Evolutionary conservation across 2,888 invertebrate species (phyloP).

Genomic region (Pseudococcus viburni): DNA sequence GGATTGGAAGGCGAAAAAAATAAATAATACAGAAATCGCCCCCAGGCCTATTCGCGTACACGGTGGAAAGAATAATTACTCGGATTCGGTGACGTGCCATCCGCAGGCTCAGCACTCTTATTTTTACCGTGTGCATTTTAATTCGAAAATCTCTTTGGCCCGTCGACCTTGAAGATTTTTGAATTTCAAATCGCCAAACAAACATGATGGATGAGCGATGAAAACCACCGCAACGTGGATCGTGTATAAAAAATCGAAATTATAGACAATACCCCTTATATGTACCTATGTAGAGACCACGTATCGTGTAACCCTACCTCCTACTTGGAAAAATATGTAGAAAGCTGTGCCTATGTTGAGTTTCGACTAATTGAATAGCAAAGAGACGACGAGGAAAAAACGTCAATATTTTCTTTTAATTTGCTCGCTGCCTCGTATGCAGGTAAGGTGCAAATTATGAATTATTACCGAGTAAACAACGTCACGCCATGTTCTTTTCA

Average conservation of each 20-base stretch:
- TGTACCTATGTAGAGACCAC: background rate
- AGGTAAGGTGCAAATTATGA: background rate
- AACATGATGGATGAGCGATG: conserved; percentile 35
- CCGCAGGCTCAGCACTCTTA: conserved; percentile 14
- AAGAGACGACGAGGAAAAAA: background rate
- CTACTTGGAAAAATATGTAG: conserved; percentile 10
- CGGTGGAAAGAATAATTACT: conserved; percentile 31
- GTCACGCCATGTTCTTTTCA: background rate
- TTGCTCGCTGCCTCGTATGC: background rate
- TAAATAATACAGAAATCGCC: background rate
- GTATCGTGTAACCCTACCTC: background rate
- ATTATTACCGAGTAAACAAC: conserved; percentile 5
- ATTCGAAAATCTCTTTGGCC: conserved; percentile 45
- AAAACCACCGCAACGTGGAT: background rate
- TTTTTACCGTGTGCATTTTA: background rate
- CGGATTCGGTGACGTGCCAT: conserved; percentile 45
- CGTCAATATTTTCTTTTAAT: conserved; percentile 8
- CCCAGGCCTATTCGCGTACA: background rate
- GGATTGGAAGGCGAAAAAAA: background rate
- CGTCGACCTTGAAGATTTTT: conserved; percentile 36
- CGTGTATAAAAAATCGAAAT: background rate
- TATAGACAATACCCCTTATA: background rate
- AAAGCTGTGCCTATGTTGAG: background rate
- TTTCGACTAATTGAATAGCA: background rate
- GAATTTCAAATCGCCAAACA: conserved; percentile 21